A percentile compares a stretch with the other conserved stretches of the same genome.
phyloP scores from a whole-genome alignment of 2,797 vertebrate genomes.

The Bovichtus variegatus region DNA sequence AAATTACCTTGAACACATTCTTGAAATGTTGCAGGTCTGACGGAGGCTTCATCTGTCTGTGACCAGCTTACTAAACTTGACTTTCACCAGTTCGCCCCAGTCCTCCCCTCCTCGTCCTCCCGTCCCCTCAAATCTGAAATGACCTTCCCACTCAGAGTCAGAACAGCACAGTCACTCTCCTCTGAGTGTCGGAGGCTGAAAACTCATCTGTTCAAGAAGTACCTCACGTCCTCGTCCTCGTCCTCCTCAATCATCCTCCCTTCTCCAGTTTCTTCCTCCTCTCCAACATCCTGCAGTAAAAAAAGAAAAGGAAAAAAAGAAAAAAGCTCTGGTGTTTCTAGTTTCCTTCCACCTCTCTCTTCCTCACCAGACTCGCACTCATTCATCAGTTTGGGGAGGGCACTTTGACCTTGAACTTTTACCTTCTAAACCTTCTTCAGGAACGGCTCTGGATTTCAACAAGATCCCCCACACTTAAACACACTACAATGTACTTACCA shows the following conservation, averaged over 20 bases:
- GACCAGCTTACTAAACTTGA: constrained; percentile 21
- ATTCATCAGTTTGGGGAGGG: neutral
- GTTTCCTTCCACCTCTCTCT: neutral
- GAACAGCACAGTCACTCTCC: constrained; percentile 36
- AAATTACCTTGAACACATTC: neutral
- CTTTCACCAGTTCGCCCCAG: constrained; percentile 17
- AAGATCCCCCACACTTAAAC: neutral
- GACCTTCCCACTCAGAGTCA: constrained; percentile 54
- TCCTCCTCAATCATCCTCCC: constrained; percentile 48
- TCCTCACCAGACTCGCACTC: neutral
- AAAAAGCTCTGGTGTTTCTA: neutral
- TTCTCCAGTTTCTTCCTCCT: constrained; percentile 35
- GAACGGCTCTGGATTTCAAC: neutral
- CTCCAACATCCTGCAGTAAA: constrained; percentile 12
- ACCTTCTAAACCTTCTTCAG: neutral
- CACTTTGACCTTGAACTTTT: constrained; percentile 9
- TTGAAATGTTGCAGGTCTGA: constrained; percentile 3
- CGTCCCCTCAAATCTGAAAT: constrained; percentile 38
- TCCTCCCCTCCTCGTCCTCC: neutral
- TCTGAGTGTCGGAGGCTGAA: constrained; percentile 54
- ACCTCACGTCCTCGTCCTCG: constrained; percentile 30
- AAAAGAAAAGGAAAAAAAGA: no score
- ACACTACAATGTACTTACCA: neutral
- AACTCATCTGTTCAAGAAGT: constrained; percentile 57
- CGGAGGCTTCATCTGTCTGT: neutral